Base-by-base conservation (phyloP, 2,888 invertebrate genomes). In the Zonitis immaculata region DNA sequence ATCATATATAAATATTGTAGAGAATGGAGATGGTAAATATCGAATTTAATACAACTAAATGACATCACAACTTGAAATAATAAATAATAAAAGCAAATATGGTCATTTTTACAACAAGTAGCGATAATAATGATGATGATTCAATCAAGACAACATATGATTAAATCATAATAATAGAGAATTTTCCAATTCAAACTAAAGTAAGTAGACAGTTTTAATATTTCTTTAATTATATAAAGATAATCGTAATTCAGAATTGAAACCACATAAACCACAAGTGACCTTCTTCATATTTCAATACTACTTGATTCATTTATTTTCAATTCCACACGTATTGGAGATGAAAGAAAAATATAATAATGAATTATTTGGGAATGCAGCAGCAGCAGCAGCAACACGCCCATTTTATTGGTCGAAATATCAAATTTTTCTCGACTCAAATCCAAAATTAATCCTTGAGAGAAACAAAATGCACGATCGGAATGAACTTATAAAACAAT, bases 11-110 rank as follows among this genome's bases (percentile, higher is more conserved):
- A n/a, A n/a, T n/a, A n/a, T n/a, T n/a, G n/a, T n/a, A n/a, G n/a
- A n/a, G n/a, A n/a, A n/a, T n/a, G n/a, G n/a, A n/a, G 42, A n/a
- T 25, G 42, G 42, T n/a, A 20, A 16, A 42, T 42, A 42, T 42
- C 42, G 18, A 42, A 20, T 42, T 42, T 20, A 22, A 42, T 8
- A 25, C 20, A 11, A 7, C 4, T 20, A 42, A 25, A 20, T 42
- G 42, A 46, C 47, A 27, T 27, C 27, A 27, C 11, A 27, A 27
- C 27, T 11, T 1, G 11, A 27, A 27, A 27, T 27, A 27, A 5
- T 11, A 11, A 5, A 11, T 27, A n/a, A n/a, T n/a, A n/a, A n/a
- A n/a, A n/a, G n/a, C 27, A 11, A 27, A 11, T 27, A 27, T 27
- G 27, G 27, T 27, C 27, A 11, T 27, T 27, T 11, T 27, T 9